Base-by-base conservation (phyloP, 2,888 invertebrate genomes). In the Anorthoa munda region DNA sequence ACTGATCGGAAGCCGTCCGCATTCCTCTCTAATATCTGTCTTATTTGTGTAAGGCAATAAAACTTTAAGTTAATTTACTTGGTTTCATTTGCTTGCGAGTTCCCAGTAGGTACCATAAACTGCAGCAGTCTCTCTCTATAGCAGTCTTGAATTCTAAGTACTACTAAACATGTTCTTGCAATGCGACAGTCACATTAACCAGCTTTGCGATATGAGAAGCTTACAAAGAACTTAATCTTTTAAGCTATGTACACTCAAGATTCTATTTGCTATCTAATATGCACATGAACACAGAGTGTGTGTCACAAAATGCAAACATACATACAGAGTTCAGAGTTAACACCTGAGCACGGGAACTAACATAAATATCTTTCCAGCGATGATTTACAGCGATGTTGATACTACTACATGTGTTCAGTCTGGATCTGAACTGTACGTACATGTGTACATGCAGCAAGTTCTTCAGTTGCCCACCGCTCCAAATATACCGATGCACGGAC, bases 31-130 rank as follows among this genome's bases (percentile, higher is more conserved):
- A 91, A 92, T 89, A 90, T 89, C 88, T 91, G 91, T 92, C 92
- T 92, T 91, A 89, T 90, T 90, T 93, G 89, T 88, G 91, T 93
- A 93, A 94, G 94, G 90, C 91, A 96, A 95, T 96, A 96, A 96
- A 96, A 82, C 67, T 86, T 94, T 94, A 95, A 93, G 92, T 91
- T 88, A 81, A 90, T 74, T 81, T 87, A 92, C 91, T 90, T 92
- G 89, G 93, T 93, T 89, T 85, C 74, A 81, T 86, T 87, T 85
- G 94, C 94, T 94, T 91, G 94, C 94, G 93, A 75, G 68, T 66
- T 79, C 69, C 66, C 23, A 46, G 2, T 61, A 55, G 72, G 23
- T 51, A 39, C 56, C n/a, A 21, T 26, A 4, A 72, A 17, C n/a
- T 23, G 11, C 56, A 39, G 39, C 39, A 39, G 39, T 9, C 39